Evolutionary conservation across 1,140 invertebrate genomes (phyloP).

Genomic region (Colletes latitarsis): DNA sequence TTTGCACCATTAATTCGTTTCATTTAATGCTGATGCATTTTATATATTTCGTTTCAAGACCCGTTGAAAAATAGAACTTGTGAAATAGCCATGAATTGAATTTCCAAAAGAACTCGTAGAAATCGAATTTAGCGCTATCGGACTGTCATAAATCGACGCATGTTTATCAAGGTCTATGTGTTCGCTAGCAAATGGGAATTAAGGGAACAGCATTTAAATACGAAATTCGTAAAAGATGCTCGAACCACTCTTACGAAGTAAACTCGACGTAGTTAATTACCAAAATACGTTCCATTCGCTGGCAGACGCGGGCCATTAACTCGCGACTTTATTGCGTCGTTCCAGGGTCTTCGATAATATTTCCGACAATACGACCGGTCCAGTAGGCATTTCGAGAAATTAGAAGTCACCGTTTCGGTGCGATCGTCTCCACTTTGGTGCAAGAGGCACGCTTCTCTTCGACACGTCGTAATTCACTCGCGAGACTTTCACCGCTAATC

Average conservation of each 20-base stretch:
- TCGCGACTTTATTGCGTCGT: conserved; percentile 32
- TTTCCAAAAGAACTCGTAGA: too few species aligned
- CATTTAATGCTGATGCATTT: too few species aligned
- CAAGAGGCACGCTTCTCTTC: conserved; percentile 1
- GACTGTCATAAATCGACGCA: not conserved
- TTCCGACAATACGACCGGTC: not conserved
- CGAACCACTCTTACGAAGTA: conserved; percentile 10
- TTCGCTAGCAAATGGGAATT: too few species aligned
- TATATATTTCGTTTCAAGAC: too few species aligned
- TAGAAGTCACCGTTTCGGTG: conserved; percentile 1
- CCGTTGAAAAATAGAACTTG: too few species aligned
- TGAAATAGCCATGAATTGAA: too few species aligned
- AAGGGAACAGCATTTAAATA: not conserved
- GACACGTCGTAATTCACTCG: conserved; percentile 47
- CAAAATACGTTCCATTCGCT: conserved; percentile 7
- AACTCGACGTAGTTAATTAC: conserved; percentile 35
- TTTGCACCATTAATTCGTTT: too few species aligned
- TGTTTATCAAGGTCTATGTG: too few species aligned
- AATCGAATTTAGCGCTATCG: too few species aligned
- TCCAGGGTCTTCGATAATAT: conserved; percentile 11
- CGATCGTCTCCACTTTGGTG: not conserved
- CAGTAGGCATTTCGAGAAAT: conserved; percentile 30
- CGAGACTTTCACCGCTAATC: conserved; percentile 58
- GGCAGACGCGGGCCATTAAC: conserved; percentile 1
- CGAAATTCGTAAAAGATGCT: not conserved